Base-by-base conservation (phyloP, 2,113 vertebrate species). In the Pseudorasbora parva region DNA sequence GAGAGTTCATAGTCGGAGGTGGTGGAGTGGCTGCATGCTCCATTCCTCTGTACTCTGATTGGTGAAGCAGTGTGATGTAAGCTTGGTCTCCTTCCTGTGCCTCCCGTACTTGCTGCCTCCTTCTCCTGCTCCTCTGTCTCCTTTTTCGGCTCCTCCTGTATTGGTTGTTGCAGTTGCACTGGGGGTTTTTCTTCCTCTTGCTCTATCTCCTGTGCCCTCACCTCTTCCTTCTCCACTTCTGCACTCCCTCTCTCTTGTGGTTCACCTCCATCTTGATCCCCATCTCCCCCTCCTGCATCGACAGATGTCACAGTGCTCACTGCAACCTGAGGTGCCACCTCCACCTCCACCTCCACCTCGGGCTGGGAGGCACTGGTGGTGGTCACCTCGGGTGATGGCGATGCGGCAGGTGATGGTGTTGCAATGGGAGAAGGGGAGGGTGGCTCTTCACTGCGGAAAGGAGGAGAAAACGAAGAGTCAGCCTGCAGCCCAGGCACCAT, bases 1-100 rank as follows among this genome's bases (percentile, higher is more conserved):
- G 98, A 98, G 94, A 98, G 96, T 91, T 99, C 97, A 95, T 98
- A 99, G 93, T 98, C 96, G 76, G 96, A 96, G 87, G 95, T 78
- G 82, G 90, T 79, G 73, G 95, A 88, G 89, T 97, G 97, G 84
- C 97, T 96, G 94, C 97, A 97, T 91, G 95, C 94, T 89, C 95
- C 95, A 91, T 95, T 96, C 93, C 94, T 95, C 93, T 97, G 97
- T 93, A 96, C 95, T 94, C 92, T 94, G 93, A 97, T 90, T 64
- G 97, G 97, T 83, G 97, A 98, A 86, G 96, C 96, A 62, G 93
- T 95, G 90, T 96, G 96, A 88, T 96, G 97, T 92, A 97, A 94
- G 89, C 96, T 97, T 84, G 97, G 94, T 91, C 96, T 95, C 91
- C 94, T 96, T 88, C 93, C 95, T 27, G 94, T 86, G 86, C 91